phyloP scores from a whole-genome alignment of 2,113 vertebrate species.

The Coryphaenoides rupestris region DNA sequence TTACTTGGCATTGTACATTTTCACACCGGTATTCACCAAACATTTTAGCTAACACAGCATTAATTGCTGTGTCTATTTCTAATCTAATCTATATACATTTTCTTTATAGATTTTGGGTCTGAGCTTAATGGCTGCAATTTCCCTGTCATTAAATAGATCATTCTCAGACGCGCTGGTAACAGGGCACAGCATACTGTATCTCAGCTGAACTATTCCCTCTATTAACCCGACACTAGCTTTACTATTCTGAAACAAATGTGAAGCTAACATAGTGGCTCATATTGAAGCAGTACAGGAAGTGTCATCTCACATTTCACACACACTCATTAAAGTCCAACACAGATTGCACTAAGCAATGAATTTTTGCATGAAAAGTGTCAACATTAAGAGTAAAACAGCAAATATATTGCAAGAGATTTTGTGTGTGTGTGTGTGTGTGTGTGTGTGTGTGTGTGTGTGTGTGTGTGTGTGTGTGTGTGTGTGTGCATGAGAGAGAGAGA shows the following conservation, averaged over 20 bases:
- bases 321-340: not conserved
- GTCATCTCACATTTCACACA: constrained; percentile 5
- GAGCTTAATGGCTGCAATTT: not conserved
- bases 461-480: too few relatives aligned
- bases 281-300: constrained; percentile 11
- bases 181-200: not conserved
- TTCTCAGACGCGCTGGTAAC: constrained; percentile 2
- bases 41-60: too few relatives aligned
- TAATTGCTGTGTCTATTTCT: not conserved
- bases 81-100: not conserved
- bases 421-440: too few relatives aligned
- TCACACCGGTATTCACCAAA: too few relatives aligned
- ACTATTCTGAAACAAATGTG: constrained; percentile 4
- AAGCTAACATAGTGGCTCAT: not conserved
- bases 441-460: too few relatives aligned
- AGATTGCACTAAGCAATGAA: too few relatives aligned
- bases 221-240: not conserved
- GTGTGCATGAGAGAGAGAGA: too few relatives aligned
- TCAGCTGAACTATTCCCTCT: not conserved
- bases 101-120: not conserved
- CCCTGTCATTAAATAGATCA: not conserved
- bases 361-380: too few relatives aligned
- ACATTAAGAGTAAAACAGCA: too few relatives aligned
- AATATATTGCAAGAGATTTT: too few relatives aligned
- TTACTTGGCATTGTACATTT: too few relatives aligned